A percentile compares a stretch with the other conserved stretches of the same genome.
These are phyloP conservation scores for Pangasius macronema DNA, from an alignment of 2,797 vertebrate species.

Conservation along the genomic window DNA sequence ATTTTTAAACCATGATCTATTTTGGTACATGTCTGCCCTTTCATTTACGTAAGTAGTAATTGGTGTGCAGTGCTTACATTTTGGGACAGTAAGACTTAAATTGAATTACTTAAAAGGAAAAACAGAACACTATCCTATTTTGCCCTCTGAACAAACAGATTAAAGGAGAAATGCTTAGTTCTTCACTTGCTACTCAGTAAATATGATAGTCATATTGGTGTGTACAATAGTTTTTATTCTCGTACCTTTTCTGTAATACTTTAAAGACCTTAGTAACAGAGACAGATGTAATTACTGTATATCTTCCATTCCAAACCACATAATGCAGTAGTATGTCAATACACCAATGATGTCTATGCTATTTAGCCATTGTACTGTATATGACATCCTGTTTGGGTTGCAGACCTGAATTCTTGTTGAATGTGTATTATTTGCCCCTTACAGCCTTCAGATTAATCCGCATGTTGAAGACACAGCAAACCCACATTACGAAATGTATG, in stretches of 20 bases:
- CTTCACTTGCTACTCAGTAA: background rate
- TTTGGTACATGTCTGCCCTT: background rate
- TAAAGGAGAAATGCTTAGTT: background rate
- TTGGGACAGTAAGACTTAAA: background rate
- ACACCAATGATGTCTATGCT: background rate
- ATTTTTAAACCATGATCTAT: background rate
- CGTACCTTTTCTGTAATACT: background rate
- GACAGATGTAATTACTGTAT: background rate
- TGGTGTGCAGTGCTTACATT: background rate
- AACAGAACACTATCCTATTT: background rate
- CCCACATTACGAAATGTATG: background rate
- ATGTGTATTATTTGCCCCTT: background rate
- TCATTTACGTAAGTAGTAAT: background rate
- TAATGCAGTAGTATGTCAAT: background rate
- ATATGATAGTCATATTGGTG: background rate
- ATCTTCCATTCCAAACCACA: background rate
- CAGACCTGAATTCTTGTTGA: background rate
- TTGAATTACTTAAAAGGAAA: no score
- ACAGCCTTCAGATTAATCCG: background rate
- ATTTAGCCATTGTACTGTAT: background rate
- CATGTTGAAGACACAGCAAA: background rate
- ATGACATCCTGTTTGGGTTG: background rate
- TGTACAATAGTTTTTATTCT: background rate
- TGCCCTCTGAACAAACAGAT: background rate
- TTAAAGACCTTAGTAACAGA: background rate